Evolutionary conservation across 2,888 invertebrate species (phyloP).

Genomic region (Herminia tarsipennalis): DNA sequence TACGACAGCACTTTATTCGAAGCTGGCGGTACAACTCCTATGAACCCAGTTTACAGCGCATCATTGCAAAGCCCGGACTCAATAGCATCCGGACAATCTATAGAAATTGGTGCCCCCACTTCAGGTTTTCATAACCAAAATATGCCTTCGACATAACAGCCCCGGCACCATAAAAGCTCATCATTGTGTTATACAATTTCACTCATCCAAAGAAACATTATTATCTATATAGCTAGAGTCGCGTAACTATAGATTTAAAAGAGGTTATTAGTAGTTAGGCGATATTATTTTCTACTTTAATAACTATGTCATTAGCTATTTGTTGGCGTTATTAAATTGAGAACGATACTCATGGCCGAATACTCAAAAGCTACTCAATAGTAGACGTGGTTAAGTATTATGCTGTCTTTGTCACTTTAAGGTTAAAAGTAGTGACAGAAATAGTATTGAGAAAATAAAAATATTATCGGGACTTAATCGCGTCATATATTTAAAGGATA

Average conservation of each 20-base stretch:
- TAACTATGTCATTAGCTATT: too few species aligned
- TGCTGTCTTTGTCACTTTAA: too few species aligned
- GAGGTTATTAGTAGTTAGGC: constrained; percentile 35
- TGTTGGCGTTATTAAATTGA: too few species aligned
- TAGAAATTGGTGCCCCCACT: constrained; percentile 65
- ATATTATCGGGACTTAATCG: too few species aligned
- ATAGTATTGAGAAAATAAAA: too few species aligned
- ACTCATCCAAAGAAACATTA: constrained; percentile 47
- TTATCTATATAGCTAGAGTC: constrained; percentile 42
- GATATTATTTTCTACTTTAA: constrained; percentile 41
- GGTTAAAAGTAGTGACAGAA: too few species aligned
- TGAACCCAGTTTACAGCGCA: constrained; percentile 89
- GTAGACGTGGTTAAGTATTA: too few species aligned
- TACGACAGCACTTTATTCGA: constrained; percentile 91
- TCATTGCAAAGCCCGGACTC: constrained; percentile 91
- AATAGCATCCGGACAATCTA: constrained; percentile 84
- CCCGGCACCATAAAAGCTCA: constrained; percentile 34
- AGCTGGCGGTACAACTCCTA: constrained; percentile 87
- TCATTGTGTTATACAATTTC: constrained; percentile 37
- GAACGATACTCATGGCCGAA: too few species aligned
- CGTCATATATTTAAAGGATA: too few species aligned
- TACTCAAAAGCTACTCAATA: too few species aligned
- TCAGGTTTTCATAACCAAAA: constrained; percentile 59
- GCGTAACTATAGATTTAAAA: constrained; percentile 36
- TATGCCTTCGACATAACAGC: constrained; percentile 75